Percentiles rank a stretch among this genome's conserved stretches.
Evolutionary conservation across 2,113 vertebrate species (phyloP).

Genomic region (Scopus umbretta): DNA sequence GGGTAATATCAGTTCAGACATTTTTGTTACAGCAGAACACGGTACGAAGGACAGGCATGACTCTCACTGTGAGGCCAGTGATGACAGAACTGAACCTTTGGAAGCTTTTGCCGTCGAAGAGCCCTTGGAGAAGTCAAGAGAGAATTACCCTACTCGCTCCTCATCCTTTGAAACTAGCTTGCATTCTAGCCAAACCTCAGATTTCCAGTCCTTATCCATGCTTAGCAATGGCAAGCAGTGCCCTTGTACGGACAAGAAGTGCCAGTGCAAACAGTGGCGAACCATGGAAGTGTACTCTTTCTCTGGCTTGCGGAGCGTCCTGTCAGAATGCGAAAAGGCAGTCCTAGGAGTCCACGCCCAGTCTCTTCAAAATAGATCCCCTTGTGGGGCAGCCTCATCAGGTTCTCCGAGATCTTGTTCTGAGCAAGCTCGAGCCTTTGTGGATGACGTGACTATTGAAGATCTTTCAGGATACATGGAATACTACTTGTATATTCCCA

Average conservation of each 20-base stretch:
- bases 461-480: conserved; percentile 99
- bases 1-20: conserved; percentile 33
- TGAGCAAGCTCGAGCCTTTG: conserved; percentile 81
- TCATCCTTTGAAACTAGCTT: conserved; percentile 64
- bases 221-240: conserved; percentile 69
- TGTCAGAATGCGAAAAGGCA: conserved; percentile 75
- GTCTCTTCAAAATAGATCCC: conserved; percentile 40
- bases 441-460: conserved; percentile 97
- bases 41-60: conserved; percentile 57
- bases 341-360: conserved; percentile 49
- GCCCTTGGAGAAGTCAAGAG: conserved; percentile 43
- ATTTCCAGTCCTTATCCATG: conserved; percentile 88
- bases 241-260: conserved; percentile 59
- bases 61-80: conserved; percentile 69
- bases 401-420: conserved; percentile 79
- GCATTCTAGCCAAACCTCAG: conserved; percentile 69
- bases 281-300: conserved; percentile 78
- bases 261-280: conserved; percentile 65
- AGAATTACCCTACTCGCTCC: conserved; percentile 18
- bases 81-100: conserved; percentile 60
- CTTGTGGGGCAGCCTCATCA: neutral
- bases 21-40: conserved; percentile 69
- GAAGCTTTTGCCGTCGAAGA: conserved; percentile 57
- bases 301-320: conserved; percentile 78
- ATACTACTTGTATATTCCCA: conserved; percentile 89